These are phyloP conservation scores for Encarsia formosa DNA, from an alignment of 2,888 invertebrate species.

Conservation along the genomic window DNA sequence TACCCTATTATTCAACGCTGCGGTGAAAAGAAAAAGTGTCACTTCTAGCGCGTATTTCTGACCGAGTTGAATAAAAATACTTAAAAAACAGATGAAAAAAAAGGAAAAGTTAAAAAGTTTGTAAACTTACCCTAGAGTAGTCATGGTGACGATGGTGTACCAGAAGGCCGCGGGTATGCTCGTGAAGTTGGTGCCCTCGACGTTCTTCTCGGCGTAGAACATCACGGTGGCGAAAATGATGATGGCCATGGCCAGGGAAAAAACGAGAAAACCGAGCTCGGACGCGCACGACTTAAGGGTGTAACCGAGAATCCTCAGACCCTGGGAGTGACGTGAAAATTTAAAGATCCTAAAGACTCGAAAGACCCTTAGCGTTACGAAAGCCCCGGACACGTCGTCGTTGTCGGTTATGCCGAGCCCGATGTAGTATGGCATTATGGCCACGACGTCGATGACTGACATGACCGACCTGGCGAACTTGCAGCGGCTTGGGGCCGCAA, in stretches of 20 bases:
- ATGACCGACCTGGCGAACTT: conserved; percentile 97
- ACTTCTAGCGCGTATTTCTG: too few relatives aligned
- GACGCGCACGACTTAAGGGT: conserved; percentile 98
- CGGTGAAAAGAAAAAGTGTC: too few relatives aligned
- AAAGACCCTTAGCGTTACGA: conserved; percentile 97
- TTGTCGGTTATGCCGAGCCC: conserved; percentile 96
- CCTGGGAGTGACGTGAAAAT: conserved; percentile 99
- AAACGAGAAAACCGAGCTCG: conserved; percentile 98
- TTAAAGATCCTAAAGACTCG: conserved; percentile 99
- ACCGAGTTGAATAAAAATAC: too few relatives aligned
- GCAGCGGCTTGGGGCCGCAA: conserved; percentile 97
- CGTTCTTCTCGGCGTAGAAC: conserved; percentile 99
- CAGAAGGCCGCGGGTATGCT: conserved; percentile 99
- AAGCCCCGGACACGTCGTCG: conserved; percentile 98
- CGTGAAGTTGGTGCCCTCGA: conserved; percentile 93
- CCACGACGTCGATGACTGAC: conserved; percentile 99
- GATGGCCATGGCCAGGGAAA: conserved; percentile 99
- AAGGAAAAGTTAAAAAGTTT: conserved; percentile 1
- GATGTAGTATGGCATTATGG: conserved; percentile 98
- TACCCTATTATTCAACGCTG: too few relatives aligned
- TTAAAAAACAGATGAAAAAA: too few relatives aligned
- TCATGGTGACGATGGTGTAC: conserved; percentile 99
- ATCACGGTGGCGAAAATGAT: conserved; percentile 99
- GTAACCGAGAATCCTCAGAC: conserved; percentile 96
- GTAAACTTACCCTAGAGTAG: conserved; percentile 89